Evolutionary conservation across 2,888 invertebrate species (phyloP).

Genomic region (Dermolepida albohirtum): DNA sequence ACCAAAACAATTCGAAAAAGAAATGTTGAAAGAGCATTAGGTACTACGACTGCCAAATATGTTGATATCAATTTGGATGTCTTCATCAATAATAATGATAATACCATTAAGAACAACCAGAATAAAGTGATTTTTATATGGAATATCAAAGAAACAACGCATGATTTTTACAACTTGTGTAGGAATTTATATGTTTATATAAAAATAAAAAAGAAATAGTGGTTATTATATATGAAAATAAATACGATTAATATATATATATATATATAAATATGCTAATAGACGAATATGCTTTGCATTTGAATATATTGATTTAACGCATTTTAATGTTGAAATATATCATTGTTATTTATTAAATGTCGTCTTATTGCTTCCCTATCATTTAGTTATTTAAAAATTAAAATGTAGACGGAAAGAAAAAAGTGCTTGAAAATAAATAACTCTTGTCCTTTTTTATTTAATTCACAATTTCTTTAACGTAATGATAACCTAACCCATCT

Average conservation of each 20-base stretch:
- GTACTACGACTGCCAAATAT: too few species aligned
- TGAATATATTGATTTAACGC: slow-evolving; percentile 57
- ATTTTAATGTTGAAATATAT: slow-evolving; percentile 62
- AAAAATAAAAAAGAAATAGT: slow-evolving; percentile 31
- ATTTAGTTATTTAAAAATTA: too few species aligned
- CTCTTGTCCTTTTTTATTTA: too few species aligned
- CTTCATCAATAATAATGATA: not conserved
- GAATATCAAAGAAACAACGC: slow-evolving; percentile 35
- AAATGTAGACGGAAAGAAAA: too few species aligned
- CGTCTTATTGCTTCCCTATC: slow-evolving; percentile 18
- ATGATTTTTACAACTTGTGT: slow-evolving; percentile 41
- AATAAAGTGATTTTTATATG: slow-evolving; percentile 40
- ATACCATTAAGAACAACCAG: slow-evolving; percentile 26
- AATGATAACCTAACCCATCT: too few species aligned
- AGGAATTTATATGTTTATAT: slow-evolving; percentile 46
- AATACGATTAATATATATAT: slow-evolving; percentile 37
- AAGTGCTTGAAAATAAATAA: too few species aligned
- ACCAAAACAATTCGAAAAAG: too few species aligned
- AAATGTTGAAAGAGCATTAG: too few species aligned
- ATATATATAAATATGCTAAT: slow-evolving; percentile 13
- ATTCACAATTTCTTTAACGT: too few species aligned
- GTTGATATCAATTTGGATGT: too few species aligned
- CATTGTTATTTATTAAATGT: slow-evolving; percentile 56
- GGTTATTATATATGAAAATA: slow-evolving; percentile 40
- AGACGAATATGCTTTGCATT: slow-evolving; percentile 53